A percentile compares a stretch with the other conserved stretches of the same genome.
Evolutionary conservation across 2,113 vertebrate genomes (phyloP).

Genomic region (Piprites chloris): DNA sequence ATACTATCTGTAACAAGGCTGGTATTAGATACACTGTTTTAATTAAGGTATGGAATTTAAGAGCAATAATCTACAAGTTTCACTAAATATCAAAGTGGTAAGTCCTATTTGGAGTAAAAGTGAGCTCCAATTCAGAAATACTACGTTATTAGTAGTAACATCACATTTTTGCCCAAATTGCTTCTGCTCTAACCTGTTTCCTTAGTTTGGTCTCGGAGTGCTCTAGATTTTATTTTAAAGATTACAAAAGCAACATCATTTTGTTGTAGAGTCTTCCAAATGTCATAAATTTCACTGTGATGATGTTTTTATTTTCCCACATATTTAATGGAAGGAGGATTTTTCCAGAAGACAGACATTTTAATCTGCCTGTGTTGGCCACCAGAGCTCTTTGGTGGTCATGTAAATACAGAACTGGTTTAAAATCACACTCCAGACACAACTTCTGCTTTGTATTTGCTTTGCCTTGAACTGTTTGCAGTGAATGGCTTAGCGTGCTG

Average conservation of each 20-base stretch:
- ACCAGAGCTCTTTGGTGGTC: not conserved
- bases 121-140: not conserved
- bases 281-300: not conserved
- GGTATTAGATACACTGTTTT: not conserved
- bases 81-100: not conserved
- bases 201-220: not conserved
- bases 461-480: not conserved
- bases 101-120: not conserved
- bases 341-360: not conserved
- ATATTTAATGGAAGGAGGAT: not conserved
- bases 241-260: not conserved
- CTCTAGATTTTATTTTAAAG: not conserved
- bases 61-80: not conserved
- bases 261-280: not conserved
- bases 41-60: not conserved
- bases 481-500: not conserved
- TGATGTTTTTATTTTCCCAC: not conserved
- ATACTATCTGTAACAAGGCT: not conserved
- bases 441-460: not conserved
- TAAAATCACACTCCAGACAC: not conserved
- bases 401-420: not conserved
- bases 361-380: not conserved
- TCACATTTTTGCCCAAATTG: not conserved
- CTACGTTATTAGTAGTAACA: not conserved
- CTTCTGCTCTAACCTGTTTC: not conserved